These are phyloP conservation scores for Melanocharis versteri DNA, from an alignment of 2,113 vertebrate species.

Conservation along the genomic window DNA sequence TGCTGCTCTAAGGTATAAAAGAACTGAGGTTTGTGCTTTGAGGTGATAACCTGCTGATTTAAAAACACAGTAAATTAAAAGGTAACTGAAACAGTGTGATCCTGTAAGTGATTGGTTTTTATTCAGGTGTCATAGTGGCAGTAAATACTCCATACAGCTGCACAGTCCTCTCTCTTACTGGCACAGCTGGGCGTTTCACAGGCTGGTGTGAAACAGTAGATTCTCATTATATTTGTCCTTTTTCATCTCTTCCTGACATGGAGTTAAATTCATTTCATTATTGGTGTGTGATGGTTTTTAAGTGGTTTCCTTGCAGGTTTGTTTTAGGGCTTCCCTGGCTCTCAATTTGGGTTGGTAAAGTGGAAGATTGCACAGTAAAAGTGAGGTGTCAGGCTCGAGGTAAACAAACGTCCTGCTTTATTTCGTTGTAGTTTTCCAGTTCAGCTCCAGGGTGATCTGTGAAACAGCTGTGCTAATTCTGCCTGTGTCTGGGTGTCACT, in stretches of 20 bases:
- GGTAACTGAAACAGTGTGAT: background rate
- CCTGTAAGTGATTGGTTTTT: background rate
- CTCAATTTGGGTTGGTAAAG: background rate
- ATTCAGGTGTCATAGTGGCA: background rate
- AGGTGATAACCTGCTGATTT: background rate
- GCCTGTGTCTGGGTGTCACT: background rate
- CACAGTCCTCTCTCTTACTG: background rate
- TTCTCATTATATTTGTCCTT: background rate
- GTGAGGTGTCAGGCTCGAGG: background rate
- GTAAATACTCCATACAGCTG: background rate
- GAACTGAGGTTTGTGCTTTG: background rate
- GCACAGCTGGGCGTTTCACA: background rate
- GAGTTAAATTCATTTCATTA: constrained; percentile 14
- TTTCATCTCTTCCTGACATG: background rate
- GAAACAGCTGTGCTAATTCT: background rate
- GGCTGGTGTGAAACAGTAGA: background rate
- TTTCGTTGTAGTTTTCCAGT: background rate
- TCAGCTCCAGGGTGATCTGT: background rate
- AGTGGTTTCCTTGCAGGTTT: constrained; percentile 33
- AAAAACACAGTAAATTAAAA: background rate
- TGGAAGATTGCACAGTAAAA: constrained; percentile 4
- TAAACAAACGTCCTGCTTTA: background rate
- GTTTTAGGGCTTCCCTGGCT: background rate
- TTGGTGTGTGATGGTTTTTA: constrained; percentile 4
- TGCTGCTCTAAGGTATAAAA: background rate